A percentile compares a stretch with the other conserved stretches of the same genome.
These are phyloP conservation scores for Chrysemys picta DNA, from an alignment of 2,113 vertebrate species.

Conservation along the genomic window DNA sequence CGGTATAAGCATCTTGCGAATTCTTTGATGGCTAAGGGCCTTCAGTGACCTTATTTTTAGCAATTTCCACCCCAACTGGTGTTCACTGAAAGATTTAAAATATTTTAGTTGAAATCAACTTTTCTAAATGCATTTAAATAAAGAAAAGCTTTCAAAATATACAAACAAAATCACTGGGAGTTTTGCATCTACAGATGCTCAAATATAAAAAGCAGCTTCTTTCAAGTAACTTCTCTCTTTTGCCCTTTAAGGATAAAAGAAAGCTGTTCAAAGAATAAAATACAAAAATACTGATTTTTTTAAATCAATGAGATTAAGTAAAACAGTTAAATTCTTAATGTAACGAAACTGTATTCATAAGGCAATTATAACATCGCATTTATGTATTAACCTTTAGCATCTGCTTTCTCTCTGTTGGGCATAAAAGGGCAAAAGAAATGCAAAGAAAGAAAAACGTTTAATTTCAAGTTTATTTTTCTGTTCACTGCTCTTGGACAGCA, in stretches of 20 bases:
- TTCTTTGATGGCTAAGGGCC: background rate
- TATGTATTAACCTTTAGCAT: background rate
- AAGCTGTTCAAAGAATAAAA: background rate
- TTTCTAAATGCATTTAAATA: background rate
- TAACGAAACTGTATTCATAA: background rate
- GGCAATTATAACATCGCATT: background rate
- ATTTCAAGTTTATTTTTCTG: background rate
- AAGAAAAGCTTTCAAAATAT: background rate
- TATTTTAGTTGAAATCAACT: background rate
- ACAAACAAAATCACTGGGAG: background rate
- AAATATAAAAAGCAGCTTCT: background rate
- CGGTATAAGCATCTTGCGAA: background rate
- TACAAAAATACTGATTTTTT: background rate
- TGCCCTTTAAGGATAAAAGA: background rate
- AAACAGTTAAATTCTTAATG: background rate
- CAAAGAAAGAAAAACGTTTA: background rate
- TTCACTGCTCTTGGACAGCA: background rate
- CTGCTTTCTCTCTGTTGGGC: background rate
- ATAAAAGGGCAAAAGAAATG: background rate
- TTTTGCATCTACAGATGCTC: rapidly evolving
- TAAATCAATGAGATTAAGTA: background rate
- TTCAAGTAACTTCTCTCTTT: background rate
- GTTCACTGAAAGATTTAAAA: background rate
- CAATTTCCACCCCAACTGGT: slow-evolving; percentile 25
- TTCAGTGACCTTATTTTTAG: slow-evolving; percentile 28